Percentiles rank a stretch among this genome's conserved stretches.
phyloP scores from a whole-genome alignment of 1,140 invertebrate genomes.

The Lineus longissimus region DNA sequence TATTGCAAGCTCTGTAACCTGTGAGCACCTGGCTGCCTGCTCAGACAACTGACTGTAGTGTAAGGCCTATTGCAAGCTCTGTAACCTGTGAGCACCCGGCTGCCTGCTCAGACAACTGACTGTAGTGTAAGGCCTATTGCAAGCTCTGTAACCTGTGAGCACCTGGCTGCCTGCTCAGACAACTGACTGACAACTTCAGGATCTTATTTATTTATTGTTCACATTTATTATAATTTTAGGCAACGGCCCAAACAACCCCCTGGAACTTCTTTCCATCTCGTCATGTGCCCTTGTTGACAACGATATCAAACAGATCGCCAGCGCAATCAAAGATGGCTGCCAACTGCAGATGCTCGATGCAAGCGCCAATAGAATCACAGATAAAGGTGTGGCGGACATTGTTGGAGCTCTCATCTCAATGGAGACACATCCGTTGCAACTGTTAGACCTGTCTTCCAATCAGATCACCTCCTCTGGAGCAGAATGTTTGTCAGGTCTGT shows the following conservation, averaged over 20 bases:
- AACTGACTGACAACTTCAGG: too few species aligned
- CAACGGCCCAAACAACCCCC: constrained; percentile 20
- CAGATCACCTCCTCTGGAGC: not conserved
- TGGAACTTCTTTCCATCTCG: constrained; percentile 31
- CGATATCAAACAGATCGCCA: constrained; percentile 29
- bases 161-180: too few species aligned
- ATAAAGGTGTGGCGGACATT: constrained; percentile 25
- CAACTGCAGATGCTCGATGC: constrained; percentile 39
- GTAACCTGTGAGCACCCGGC: too few species aligned
- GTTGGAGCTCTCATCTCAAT: constrained; percentile 24
- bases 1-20: too few species aligned
- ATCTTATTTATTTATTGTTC: not conserved
- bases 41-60: too few species aligned
- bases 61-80: too few species aligned
- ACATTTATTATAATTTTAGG: not conserved
- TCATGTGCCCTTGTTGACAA: constrained; percentile 32
- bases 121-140: too few species aligned
- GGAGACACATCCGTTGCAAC: constrained; percentile 29
- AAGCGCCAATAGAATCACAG: constrained; percentile 37
- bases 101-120: too few species aligned
- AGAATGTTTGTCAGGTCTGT: not conserved
- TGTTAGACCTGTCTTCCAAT: constrained; percentile 37
- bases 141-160: too few species aligned
- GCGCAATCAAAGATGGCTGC: constrained; percentile 29
- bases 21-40: too few species aligned